phyloP scores from a whole-genome alignment of 2,113 vertebrate genomes.

The Lepidothrix coronata region DNA sequence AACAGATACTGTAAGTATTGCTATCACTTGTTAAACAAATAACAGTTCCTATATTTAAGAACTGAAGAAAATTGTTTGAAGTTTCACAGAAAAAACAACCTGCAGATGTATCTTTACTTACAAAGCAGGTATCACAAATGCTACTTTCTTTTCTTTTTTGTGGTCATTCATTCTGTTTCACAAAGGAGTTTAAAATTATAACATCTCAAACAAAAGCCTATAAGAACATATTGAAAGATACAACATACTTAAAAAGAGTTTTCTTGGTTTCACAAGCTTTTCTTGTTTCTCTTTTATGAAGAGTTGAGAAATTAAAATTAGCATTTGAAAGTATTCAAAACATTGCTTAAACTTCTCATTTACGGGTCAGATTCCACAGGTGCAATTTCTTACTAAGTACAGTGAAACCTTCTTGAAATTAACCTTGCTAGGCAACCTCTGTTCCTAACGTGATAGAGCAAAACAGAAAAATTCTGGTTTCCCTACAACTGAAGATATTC shows the following conservation, averaged over 20 bases:
- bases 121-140: constrained; percentile 72
- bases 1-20: not conserved
- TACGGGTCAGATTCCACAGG: constrained; percentile 67
- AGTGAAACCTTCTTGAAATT: constrained; percentile 40
- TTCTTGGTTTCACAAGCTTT: constrained; percentile 83
- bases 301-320: constrained; percentile 79
- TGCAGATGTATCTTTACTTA: constrained; percentile 60
- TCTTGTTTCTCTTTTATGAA: constrained; percentile 82
- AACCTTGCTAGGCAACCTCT: constrained; percentile 12
- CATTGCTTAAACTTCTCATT: constrained; percentile 62
- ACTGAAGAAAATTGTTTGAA: constrained; percentile 49
- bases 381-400: constrained; percentile 62
- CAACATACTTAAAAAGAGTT: constrained; percentile 72
- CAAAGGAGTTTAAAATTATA: constrained; percentile 63
- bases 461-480: constrained; percentile 1
- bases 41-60: not conserved
- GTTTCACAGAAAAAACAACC: constrained; percentile 53
- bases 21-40: not conserved
- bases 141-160: constrained; percentile 82
- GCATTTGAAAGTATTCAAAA: constrained; percentile 81
- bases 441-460: not conserved
- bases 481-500: not conserved
- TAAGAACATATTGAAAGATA: constrained; percentile 76
- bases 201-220: constrained; percentile 72
- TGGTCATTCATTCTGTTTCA: constrained; percentile 75